Evolutionary conservation across 2,113 vertebrate genomes (phyloP).

Genomic region (Melospiza georgiana): DNA sequence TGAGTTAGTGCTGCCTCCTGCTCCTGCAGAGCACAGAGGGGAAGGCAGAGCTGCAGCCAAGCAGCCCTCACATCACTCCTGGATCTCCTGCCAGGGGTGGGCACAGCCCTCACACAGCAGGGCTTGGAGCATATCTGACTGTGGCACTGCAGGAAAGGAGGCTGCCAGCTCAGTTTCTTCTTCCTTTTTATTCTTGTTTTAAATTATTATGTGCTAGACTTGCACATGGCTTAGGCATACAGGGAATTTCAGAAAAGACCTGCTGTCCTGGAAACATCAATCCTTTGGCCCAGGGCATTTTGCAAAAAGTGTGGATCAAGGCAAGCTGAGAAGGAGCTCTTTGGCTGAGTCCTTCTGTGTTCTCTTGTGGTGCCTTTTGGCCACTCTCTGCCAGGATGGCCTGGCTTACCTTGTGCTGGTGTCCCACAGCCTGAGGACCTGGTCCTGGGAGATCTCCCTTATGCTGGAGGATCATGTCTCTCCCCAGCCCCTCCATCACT

Average conservation of each 20-base stretch:
- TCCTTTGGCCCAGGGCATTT: background rate
- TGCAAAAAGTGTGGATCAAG: background rate
- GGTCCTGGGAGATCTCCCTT: background rate
- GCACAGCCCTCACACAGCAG: background rate
- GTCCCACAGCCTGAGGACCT: background rate
- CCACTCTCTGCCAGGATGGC: background rate
- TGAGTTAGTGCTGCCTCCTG: background rate
- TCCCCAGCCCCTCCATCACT: background rate
- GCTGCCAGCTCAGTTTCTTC: background rate
- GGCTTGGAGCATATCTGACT: background rate
- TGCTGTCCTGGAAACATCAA: background rate
- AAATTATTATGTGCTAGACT: background rate
- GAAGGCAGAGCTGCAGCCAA: background rate
- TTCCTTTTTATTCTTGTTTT: background rate
- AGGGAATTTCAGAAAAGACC: background rate
- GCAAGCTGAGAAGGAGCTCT: background rate
- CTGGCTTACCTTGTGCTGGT: background rate
- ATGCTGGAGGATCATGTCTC: background rate
- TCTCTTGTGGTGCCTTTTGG: fast-evolving
- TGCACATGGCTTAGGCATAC: background rate
- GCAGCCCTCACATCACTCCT: background rate
- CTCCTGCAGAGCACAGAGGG: background rate
- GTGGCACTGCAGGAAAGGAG: background rate
- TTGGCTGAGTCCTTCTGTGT: background rate
- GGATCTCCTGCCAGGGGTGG: background rate